phyloP scores from a whole-genome alignment of 2,888 invertebrate species.

The Drosophila meridionalis region DNA sequence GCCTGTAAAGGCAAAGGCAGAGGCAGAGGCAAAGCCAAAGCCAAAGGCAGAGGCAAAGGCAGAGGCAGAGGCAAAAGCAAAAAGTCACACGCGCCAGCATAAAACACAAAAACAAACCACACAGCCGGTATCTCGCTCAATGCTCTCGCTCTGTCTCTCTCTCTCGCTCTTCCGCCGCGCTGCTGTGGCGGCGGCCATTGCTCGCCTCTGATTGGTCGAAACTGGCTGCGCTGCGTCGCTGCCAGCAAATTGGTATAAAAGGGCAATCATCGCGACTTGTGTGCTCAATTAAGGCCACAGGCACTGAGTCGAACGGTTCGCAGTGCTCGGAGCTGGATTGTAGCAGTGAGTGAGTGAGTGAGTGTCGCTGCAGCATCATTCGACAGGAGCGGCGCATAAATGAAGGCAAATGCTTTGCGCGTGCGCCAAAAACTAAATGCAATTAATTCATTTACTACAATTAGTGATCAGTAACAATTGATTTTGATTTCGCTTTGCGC shows the following conservation, averaged over 20 bases:
- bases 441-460: slow-evolving; percentile 83
- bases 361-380: slow-evolving; percentile 11
- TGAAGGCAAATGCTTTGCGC: slow-evolving; percentile 51
- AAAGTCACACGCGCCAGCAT: slow-evolving; percentile 72
- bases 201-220: slow-evolving; percentile 82
- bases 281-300: slow-evolving; percentile 85
- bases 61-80: slow-evolving; percentile 46
- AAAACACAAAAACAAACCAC: slow-evolving; percentile 21
- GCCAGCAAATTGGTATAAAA: slow-evolving; percentile 84
- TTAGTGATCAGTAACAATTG: slow-evolving; percentile 70
- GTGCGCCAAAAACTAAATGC: slow-evolving; percentile 69
- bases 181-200: slow-evolving; percentile 73
- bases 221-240: slow-evolving; percentile 44
- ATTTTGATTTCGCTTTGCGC: slow-evolving; percentile 74
- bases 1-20: slow-evolving; percentile 5
- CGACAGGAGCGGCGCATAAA: slow-evolving; percentile 20
- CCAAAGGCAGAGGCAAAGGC: slow-evolving; percentile 25
- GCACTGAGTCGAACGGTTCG: slow-evolving; percentile 81
- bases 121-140: slow-evolving; percentile 1
- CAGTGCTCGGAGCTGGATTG: slow-evolving; percentile 49
- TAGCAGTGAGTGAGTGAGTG: slow-evolving; percentile 20
- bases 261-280: slow-evolving; percentile 88
- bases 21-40: slow-evolving; percentile 33
- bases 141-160: slow-evolving; percentile 18
- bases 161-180: slow-evolving; percentile 28